A percentile compares a stretch with the other conserved stretches of the same genome.
Conservation (phyloP, 1,140 invertebrate species). For the Subanguina moxae region DNA sequence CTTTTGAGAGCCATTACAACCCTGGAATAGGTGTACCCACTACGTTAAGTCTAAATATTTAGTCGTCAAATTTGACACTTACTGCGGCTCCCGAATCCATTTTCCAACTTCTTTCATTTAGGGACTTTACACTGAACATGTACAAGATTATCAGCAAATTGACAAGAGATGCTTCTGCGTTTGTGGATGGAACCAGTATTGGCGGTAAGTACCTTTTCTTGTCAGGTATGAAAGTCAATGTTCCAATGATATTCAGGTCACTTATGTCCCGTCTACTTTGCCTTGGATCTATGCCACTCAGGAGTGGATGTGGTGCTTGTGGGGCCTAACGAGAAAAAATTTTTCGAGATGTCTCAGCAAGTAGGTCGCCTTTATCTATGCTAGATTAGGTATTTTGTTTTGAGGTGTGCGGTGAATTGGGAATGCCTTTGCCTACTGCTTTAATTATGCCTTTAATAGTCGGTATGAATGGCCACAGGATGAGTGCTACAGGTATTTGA, state of each 20-base stretch:
- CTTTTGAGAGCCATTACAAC: no score
- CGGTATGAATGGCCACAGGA: slow-evolving; percentile 72
- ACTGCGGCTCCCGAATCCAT: no score
- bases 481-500: slow-evolving; percentile 72
- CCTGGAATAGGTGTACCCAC: no score
- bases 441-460: slow-evolving; percentile 57
- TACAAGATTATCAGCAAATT: slow-evolving; percentile 84
- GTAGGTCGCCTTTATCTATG: slow-evolving; percentile 17
- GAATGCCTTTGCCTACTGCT: slow-evolving; percentile 20
- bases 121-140: slow-evolving; percentile 91
- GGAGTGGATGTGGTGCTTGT: slow-evolving; percentile 63
- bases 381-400: slow-evolving; percentile 5
- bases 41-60: no score
- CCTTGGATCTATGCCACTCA: slow-evolving; percentile 77
- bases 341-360: slow-evolving; percentile 21
- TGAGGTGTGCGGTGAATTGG: neutral
- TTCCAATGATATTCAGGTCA: slow-evolving; percentile 7
- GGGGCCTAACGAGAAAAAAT: slow-evolving; percentile 31
- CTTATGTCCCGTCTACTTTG: slow-evolving; percentile 87
- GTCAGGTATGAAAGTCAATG: no score
- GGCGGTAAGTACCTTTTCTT: slow-evolving; percentile 68
- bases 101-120: slow-evolving; percentile 26
- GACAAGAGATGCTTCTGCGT: slow-evolving; percentile 91
- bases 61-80: no score
- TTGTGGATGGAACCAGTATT: slow-evolving; percentile 92